phyloP scores from a whole-genome alignment of 2,888 invertebrate genomes.

The Panopea generosa region DNA sequence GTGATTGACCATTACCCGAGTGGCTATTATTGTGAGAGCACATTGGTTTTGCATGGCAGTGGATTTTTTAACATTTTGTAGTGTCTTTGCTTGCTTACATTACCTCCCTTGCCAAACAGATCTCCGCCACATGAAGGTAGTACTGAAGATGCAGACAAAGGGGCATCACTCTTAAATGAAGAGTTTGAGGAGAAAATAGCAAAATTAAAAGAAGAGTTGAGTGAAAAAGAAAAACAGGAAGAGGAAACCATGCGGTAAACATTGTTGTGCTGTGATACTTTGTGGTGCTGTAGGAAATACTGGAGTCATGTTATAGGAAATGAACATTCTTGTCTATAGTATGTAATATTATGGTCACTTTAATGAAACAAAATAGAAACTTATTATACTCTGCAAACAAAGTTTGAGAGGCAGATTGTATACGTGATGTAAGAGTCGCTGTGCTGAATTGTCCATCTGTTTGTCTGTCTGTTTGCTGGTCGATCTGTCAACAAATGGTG shows the following conservation, averaged over 20 bases:
- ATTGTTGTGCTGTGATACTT: constrained; percentile 12
- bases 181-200: constrained; percentile 61
- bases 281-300: background rate
- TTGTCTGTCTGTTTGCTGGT: too few relatives aligned
- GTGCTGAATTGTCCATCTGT: too few relatives aligned
- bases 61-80: background rate
- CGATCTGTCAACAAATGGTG: too few relatives aligned
- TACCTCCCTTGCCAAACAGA: constrained; percentile 11
- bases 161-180: constrained; percentile 61
- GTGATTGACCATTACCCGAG: background rate
- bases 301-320: too few relatives aligned
- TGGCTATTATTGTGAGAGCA: background rate
- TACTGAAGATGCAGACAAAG: constrained; percentile 59
- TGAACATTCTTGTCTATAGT: background rate
- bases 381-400: too few relatives aligned
- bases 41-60: too few relatives aligned
- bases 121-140: background rate
- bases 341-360: too few relatives aligned
- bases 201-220: constrained; percentile 65
- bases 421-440: too few relatives aligned
- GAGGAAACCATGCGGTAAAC: constrained; percentile 69
- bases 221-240: constrained; percentile 63
- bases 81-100: constrained; percentile 1
- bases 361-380: too few relatives aligned
- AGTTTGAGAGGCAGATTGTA: too few relatives aligned